Conservation (phyloP, 2,797 vertebrate species). For the Decapterus maruadsi region DNA sequence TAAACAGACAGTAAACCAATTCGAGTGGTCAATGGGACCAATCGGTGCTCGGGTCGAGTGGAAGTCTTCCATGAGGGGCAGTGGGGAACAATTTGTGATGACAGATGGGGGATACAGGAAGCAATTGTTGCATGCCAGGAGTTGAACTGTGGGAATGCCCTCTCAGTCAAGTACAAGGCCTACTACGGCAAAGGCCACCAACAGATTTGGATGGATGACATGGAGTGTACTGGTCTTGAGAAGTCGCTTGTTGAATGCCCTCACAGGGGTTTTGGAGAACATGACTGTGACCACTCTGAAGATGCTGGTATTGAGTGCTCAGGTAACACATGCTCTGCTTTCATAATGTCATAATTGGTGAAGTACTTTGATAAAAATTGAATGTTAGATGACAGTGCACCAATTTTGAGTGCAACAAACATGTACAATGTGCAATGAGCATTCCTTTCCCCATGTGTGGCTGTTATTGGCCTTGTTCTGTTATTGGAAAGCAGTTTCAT, state of each 20-base stretch:
- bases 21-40: constrained; percentile 70
- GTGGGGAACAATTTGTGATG: constrained; percentile 81
- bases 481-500: neutral
- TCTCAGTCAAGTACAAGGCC: constrained; percentile 61
- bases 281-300: constrained; percentile 77
- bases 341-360: neutral
- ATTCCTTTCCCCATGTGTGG: too few species aligned
- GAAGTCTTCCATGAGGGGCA: constrained; percentile 70
- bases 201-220: constrained; percentile 72
- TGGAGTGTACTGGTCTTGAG: constrained; percentile 75
- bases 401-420: neutral
- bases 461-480: too few species aligned
- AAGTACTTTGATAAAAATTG: neutral
- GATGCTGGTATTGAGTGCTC: constrained; percentile 79
- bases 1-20: constrained; percentile 65
- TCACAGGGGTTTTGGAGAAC: constrained; percentile 65
- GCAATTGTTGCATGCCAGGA: constrained; percentile 72
- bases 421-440: too few species aligned
- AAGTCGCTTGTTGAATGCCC: constrained; percentile 66
- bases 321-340: constrained; percentile 39
- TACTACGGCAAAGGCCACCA: constrained; percentile 65
- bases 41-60: constrained; percentile 78
- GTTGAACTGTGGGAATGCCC: constrained; percentile 75
- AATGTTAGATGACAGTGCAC: neutral
- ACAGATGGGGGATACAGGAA: constrained; percentile 77